A percentile compares a stretch with the other conserved stretches of the same genome.
Evolutionary conservation across 2,888 invertebrate genomes (phyloP).

Genomic region (Prionchulus punctatus): DNA sequence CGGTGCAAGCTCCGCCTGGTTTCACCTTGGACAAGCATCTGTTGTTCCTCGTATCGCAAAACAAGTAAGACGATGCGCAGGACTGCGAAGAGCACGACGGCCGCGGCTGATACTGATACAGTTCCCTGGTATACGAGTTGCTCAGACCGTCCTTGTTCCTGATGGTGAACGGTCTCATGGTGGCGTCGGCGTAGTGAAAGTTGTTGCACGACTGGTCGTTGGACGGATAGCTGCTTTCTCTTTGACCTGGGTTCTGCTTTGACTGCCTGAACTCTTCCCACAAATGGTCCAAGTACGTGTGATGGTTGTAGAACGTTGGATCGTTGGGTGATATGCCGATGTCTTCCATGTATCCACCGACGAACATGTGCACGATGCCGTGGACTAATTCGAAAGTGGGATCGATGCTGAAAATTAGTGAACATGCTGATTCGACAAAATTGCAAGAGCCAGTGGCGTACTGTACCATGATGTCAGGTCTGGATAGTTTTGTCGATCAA

Average conservation of each 20-base stretch:
- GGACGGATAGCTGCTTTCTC: slow-evolving; percentile 5
- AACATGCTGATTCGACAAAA: too few relatives aligned
- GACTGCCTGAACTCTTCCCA: slow-evolving; percentile 29
- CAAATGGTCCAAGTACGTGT: slow-evolving; percentile 31
- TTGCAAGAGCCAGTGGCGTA: too few relatives aligned
- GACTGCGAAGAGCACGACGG: slow-evolving; percentile 4
- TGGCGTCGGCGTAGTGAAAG: neutral
- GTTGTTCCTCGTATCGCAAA: slow-evolving; percentile 19
- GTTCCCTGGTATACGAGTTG: slow-evolving; percentile 5
- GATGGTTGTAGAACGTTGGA: slow-evolving; percentile 32
- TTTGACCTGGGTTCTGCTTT: slow-evolving; percentile 4
- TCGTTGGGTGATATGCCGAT: slow-evolving; percentile 30
- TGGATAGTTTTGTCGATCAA: neutral
- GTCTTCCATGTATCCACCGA: slow-evolving; percentile 31
- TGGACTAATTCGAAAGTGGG: slow-evolving; percentile 21
- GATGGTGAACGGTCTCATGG: slow-evolving; percentile 10
- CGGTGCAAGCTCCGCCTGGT: slow-evolving; percentile 21
- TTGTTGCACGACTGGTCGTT: slow-evolving; percentile 5
- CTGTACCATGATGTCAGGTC: slow-evolving; percentile 11
- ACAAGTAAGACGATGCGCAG: slow-evolving; percentile 19
- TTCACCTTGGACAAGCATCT: slow-evolving; percentile 23
- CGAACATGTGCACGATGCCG: slow-evolving; percentile 26
- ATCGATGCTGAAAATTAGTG: too few relatives aligned
- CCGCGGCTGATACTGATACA: slow-evolving; percentile 2
- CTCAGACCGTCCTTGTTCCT: slow-evolving; percentile 10